Evolutionary conservation across 2,797 vertebrate species (phyloP).

Genomic region (Tympanoctomys barrerae): DNA sequence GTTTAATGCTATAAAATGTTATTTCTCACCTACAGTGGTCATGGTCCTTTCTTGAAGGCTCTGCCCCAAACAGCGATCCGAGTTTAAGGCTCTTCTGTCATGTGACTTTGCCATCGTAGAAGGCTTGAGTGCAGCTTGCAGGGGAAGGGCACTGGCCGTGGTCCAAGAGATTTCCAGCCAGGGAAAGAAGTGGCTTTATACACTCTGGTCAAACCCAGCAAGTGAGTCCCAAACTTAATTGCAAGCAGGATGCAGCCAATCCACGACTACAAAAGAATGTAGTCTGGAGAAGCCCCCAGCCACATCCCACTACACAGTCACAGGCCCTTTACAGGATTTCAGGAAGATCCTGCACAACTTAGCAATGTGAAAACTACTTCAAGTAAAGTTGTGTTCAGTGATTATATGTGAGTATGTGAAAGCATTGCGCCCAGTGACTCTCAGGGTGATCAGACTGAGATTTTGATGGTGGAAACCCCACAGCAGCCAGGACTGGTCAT

Average conservation of each 20-base stretch:
- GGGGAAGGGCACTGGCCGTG: not conserved
- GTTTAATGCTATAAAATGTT: not conserved
- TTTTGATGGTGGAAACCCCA: not conserved
- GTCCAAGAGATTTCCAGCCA: not conserved
- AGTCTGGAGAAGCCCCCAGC: accelerated
- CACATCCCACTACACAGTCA: not conserved
- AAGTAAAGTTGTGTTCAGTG: not conserved
- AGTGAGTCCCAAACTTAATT: not conserved
- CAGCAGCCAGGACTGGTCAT: not conserved
- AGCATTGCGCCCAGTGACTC: not conserved
- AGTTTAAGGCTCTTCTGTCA: not conserved
- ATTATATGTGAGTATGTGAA: not conserved
- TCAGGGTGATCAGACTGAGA: not conserved
- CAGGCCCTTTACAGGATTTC: too few relatives aligned
- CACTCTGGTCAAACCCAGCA: not conserved
- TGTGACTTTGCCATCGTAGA: not conserved
- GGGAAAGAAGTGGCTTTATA: not conserved
- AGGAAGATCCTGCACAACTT: not conserved
- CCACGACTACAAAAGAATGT: not conserved
- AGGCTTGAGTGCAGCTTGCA: not conserved
- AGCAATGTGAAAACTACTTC: not conserved
- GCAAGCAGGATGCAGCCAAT: not conserved
- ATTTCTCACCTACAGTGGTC: not conserved
- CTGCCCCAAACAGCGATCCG: not conserved
- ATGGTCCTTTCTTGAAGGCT: not conserved